Base-by-base conservation (phyloP, 1,140 invertebrate genomes). In the Drosophila hydei region DNA sequence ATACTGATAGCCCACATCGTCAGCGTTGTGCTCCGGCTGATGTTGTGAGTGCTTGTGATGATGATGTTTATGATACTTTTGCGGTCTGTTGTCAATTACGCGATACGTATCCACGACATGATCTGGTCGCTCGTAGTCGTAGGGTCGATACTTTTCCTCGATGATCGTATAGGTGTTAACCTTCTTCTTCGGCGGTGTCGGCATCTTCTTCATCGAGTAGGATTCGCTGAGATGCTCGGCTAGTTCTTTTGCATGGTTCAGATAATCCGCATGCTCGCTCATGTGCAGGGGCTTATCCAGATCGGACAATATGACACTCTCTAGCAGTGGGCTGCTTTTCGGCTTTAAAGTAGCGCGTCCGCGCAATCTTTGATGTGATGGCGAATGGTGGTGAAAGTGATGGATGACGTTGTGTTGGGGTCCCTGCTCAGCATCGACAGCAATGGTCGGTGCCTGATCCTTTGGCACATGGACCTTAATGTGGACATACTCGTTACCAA, bases 381-480 rank as follows among this genome's bases (percentile, higher is more conserved):
- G 63, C 18, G 69, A 72, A 47, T 78, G 70, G 55, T 90, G 79
- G 52, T 90, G 89, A 72, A 59, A 89, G 14, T 90, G 84, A 50
- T 90, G 89, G 16, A 87, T 89, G 3, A 89, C 74, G 45, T 90
- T 90, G 43, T 72, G 83, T 3, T 52, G 14, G 4, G 75, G 3
- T 2, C 50, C 52, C 12, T 67, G 75, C 38, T 81, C 77, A n/a
- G 48, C 54, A 7, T 68, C 48, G 0, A 58, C 8, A 8, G 50
- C 64, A 11, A 62, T 72, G 11, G 47, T 51, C 6, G 69, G 59
- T 12, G 59, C 18, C 47, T 76, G 62, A 51, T 90, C 84, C 47
- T 83, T 79, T 19, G 89, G 89, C 64, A 90, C 78, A 43, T 90
- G 89, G 23, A 90, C 80, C 59, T 90, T 90, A 19, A 90, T 90